These are phyloP conservation scores for Emys orbicularis DNA, from an alignment of 2,797 vertebrate genomes.

Conservation along the genomic window DNA sequence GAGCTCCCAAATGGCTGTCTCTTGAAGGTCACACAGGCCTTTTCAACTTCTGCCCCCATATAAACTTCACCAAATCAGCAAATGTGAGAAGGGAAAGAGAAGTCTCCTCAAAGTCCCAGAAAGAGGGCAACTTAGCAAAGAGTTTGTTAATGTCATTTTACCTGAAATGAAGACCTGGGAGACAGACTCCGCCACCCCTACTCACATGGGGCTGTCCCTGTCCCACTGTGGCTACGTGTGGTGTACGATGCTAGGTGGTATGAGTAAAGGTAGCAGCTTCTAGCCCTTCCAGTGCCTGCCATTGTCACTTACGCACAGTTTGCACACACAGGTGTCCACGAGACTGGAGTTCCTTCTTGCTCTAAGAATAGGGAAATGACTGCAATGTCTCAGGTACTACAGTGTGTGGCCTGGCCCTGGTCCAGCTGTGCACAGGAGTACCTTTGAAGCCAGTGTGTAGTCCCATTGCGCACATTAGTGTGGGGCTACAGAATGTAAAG, in stretches of 20 bases:
- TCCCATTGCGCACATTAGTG: not conserved
- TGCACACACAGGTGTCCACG: fast-evolving
- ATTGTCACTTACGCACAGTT: not conserved
- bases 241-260: not conserved
- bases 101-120: not conserved
- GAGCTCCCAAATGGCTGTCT: not conserved
- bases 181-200: not conserved
- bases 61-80: not conserved
- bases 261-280: not conserved
- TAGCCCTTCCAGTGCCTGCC: not conserved
- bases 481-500: not conserved
- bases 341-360: not conserved
- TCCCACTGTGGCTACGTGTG: not conserved
- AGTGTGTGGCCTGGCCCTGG: not conserved
- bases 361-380: not conserved
- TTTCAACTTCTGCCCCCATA: not conserved
- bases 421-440: not conserved
- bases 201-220: not conserved
- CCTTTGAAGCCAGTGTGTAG: not conserved
- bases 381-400: not conserved
- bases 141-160: not conserved
- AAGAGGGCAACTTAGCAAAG: not conserved
- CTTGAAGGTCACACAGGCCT: not conserved
- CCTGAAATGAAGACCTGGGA: not conserved
- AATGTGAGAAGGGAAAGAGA: not conserved